phyloP scores from a whole-genome alignment of 2,113 vertebrate species.

The Bufo gargarizans region DNA sequence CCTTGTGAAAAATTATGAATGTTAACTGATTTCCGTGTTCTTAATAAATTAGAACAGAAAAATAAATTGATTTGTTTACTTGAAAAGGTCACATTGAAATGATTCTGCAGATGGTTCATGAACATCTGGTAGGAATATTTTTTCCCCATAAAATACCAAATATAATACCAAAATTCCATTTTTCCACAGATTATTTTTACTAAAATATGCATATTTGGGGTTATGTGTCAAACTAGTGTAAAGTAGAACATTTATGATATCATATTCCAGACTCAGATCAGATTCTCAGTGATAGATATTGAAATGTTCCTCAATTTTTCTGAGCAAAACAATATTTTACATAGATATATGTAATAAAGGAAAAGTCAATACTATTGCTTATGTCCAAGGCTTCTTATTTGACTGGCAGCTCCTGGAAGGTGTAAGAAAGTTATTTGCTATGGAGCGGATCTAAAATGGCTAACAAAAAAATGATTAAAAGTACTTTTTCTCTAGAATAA shows the following conservation, averaged over 20 bases:
- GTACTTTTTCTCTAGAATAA: too few relatives aligned
- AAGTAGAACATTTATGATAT: too few relatives aligned
- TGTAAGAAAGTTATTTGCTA: neutral
- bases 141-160: neutral
- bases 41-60: constrained; percentile 43
- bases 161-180: neutral
- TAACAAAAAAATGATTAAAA: too few relatives aligned
- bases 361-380: neutral
- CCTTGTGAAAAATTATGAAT: constrained; percentile 7
- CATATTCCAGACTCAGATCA: too few relatives aligned
- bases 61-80: constrained; percentile 47
- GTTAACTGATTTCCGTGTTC: neutral
- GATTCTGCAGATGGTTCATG: constrained; percentile 36
- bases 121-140: constrained; percentile 28
- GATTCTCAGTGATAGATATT: neutral
- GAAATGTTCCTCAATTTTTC: neutral
- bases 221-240: too few relatives aligned
- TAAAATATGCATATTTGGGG: too few relatives aligned
- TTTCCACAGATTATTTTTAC: neutral
- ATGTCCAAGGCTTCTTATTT: neutral
- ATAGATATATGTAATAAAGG: neutral
- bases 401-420: neutral
- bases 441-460: neutral
- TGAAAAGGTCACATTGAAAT: constrained; percentile 37
- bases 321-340: neutral